A percentile compares a stretch with the other conserved stretches of the same genome.
Conservation (phyloP, 2,113 vertebrate genomes). For the Anguilla japonica region DNA sequence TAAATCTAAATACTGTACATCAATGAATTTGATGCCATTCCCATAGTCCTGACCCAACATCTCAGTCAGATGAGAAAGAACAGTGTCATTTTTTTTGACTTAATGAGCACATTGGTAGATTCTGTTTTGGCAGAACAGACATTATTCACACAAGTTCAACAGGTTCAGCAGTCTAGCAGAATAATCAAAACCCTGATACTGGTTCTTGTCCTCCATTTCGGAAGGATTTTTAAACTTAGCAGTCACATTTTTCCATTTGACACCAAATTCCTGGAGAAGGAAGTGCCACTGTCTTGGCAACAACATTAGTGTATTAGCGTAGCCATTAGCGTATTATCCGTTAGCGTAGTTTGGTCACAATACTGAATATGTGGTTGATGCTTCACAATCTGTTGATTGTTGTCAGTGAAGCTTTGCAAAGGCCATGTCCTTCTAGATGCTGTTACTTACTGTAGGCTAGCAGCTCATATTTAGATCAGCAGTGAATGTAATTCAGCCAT, state of each 20-base stretch:
- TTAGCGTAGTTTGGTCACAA: neutral
- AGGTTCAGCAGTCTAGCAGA: neutral
- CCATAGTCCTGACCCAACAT: neutral
- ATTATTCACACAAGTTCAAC: neutral
- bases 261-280: neutral
- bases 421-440: neutral
- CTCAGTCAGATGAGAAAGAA: neutral
- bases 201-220: neutral
- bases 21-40: neutral
- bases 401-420: neutral
- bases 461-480: constrained; percentile 1
- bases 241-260: neutral
- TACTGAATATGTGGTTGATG: neutral
- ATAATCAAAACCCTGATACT: neutral
- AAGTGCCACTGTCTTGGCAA: neutral
- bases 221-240: neutral
- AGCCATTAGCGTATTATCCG: neutral
- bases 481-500: constrained; percentile 9
- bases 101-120: neutral
- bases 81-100: neutral
- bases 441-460: neutral
- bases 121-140: neutral
- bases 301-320: neutral
- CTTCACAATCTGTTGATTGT: neutral
- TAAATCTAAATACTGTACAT: neutral